Base-by-base conservation (phyloP, 2,888 invertebrate species). In the Villa cingulata region DNA sequence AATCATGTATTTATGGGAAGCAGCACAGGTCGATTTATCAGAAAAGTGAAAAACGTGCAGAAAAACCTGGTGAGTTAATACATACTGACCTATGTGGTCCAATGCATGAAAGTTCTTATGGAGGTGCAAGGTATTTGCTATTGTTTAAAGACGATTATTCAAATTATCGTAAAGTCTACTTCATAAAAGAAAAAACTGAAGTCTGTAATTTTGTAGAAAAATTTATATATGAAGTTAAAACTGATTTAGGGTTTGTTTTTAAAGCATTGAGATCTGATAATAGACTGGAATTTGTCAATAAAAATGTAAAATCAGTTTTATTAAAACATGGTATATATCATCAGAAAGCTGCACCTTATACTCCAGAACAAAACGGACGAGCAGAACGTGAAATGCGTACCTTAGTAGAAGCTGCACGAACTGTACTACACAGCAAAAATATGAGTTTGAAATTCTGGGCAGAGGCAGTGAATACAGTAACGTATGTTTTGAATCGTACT, bases 291-390 rank as follows among this genome's bases (percentile, higher is more conserved):
- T 60, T 58, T 46, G 43, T 56, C 5, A 56, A 54, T 37, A 48
- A 56, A 44, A 51, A 53, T 23, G 45, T 58, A 18, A 39, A 51
- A 45, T 45, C 54, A 16, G 54, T 56, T 48, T 48, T 59, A n/a
- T 43, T 53, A 32, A 45, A 53, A 23, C 47, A 56, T 45, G 57
- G 59, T 43, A 57, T 59, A 23, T 41, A 51, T 19, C 54, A 56
- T 43, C 58, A 57, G 42, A 49, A 43, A 49, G 55, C 57, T 10
- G 58, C 58, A 1, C 49, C 56, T 5, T 62, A 62, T 49, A 61
- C 62, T 10, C 62, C 64, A 5, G 58, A 64, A 52, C 62, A 66
- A 53, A 69, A 68, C 53, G 62, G 63, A 4, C 51, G 54, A 45
- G 59, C 60, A 0, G 63, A 65, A 46, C 52, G 62, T 12, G 60